Evolutionary conservation across 2,888 invertebrate genomes (phyloP).

Genomic region (Xylota segnis): DNA sequence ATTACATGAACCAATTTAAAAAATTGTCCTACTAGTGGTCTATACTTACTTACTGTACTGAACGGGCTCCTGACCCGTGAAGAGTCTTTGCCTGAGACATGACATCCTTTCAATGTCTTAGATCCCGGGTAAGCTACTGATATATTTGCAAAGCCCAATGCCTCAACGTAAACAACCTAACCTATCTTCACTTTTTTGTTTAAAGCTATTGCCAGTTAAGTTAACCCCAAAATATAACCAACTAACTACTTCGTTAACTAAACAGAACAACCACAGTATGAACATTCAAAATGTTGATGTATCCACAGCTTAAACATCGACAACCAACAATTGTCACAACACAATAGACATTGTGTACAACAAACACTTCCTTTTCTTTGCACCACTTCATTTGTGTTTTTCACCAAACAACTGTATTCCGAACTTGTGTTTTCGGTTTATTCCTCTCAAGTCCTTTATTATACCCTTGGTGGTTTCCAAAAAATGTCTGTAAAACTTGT

Average conservation of each 20-base stretch:
- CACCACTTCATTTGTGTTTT: conserved; percentile 28
- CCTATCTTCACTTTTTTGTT: too few species aligned
- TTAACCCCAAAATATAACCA: not conserved
- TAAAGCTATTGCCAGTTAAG: too few species aligned
- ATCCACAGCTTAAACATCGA: conserved; percentile 22
- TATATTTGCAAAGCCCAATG: too few species aligned
- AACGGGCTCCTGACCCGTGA: too few species aligned
- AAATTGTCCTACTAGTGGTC: too few species aligned
- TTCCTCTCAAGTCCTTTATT: conserved; percentile 8
- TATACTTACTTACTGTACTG: too few species aligned
- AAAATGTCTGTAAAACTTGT: conserved; percentile 59
- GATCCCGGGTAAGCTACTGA: too few species aligned
- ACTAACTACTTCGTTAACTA: conserved; percentile 9
- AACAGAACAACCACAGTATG: conserved; percentile 17
- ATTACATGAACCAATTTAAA: too few species aligned
- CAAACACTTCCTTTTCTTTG: conserved; percentile 27
- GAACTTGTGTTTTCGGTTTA: conserved; percentile 39
- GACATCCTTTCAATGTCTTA: too few species aligned
- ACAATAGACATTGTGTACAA: conserved; percentile 39
- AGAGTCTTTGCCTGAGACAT: too few species aligned
- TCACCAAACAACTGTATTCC: conserved; percentile 12
- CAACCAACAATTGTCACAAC: conserved; percentile 43
- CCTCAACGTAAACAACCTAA: too few species aligned
- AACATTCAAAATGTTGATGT: conserved; percentile 16
- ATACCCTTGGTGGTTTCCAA: conserved; percentile 13